Evolutionary conservation across 2,888 invertebrate species (phyloP).

Genomic region (Pollenia griseotomentosa): DNA sequence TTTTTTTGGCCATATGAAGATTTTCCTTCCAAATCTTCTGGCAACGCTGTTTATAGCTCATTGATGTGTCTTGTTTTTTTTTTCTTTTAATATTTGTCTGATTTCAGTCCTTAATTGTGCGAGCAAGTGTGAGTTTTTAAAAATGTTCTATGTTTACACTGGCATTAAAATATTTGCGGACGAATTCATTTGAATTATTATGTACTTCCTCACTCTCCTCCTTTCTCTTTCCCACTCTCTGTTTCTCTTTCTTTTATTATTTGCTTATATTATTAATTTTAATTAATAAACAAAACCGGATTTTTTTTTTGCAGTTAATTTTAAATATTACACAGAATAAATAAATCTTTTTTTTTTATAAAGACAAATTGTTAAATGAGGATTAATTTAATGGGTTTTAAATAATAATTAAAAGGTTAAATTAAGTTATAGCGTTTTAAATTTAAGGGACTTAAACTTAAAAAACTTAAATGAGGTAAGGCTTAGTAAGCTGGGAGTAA

Average conservation of each 20-base stretch:
- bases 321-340: not conserved
- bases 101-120: not conserved
- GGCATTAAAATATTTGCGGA: slow-evolving; percentile 40
- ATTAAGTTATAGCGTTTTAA: no score
- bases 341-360: slow-evolving; percentile 9
- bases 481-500: no score
- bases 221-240: not conserved
- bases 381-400: slow-evolving; percentile 22
- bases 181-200: slow-evolving; percentile 27
- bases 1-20: no score
- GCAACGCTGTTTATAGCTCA: no score
- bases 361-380: slow-evolving; percentile 14
- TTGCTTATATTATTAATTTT: slow-evolving; percentile 40
- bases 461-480: no score
- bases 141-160: not conserved
- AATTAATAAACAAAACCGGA: slow-evolving; percentile 54
- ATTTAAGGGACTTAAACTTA: no score
- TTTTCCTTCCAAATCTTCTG: no score
- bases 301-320: slow-evolving; percentile 29
- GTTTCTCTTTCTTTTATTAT: not conserved
- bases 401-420: not conserved
- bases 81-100: not conserved
- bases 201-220: not conserved
- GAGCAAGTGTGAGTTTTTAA: not conserved
- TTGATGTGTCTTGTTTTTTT: not conserved